These are phyloP conservation scores for Coenonympha arcania DNA, from an alignment of 2,888 invertebrate species.

Conservation along the genomic window DNA sequence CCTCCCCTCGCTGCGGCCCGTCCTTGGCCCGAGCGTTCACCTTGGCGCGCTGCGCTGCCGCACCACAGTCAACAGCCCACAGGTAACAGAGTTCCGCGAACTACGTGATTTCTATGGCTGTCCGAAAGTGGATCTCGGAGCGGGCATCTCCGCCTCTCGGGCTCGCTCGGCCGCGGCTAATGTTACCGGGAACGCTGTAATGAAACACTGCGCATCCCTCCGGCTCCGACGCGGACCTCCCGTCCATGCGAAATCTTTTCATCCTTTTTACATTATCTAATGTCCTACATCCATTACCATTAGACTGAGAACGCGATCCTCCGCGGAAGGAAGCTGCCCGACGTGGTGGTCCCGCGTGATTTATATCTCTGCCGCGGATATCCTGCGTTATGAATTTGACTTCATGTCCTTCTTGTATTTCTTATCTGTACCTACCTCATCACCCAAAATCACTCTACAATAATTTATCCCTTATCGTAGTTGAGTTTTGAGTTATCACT, in stretches of 20 bases:
- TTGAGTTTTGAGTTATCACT: too few relatives aligned
- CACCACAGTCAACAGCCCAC: constrained; percentile 74
- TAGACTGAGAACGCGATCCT: constrained; percentile 33
- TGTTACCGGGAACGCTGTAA: constrained; percentile 57
- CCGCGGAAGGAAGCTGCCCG: constrained; percentile 34
- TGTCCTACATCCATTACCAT: constrained; percentile 32
- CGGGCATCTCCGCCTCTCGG: constrained; percentile 44
- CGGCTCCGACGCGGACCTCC: constrained; percentile 32
- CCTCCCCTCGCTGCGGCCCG: constrained; percentile 63
- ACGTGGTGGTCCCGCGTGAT: constrained; percentile 52
- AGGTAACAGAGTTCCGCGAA: constrained; percentile 75
- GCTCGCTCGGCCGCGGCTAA: constrained; percentile 49
- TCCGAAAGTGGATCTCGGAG: constrained; percentile 63
- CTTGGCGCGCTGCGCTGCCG: constrained; percentile 69
- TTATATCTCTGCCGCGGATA: constrained; percentile 34
- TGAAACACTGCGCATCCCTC: constrained; percentile 49
- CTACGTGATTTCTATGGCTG: constrained; percentile 71
- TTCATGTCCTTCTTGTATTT: constrained; percentile 46
- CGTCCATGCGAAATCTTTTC: constrained; percentile 28
- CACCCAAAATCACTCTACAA: too few relatives aligned
- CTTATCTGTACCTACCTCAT: constrained; percentile 34
- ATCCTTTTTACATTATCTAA: constrained; percentile 35
- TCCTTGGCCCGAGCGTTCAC: constrained; percentile 74
- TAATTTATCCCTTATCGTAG: too few relatives aligned
- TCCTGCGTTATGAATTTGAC: constrained; percentile 45